A percentile compares a stretch with the other conserved stretches of the same genome.
These are phyloP conservation scores for Aricia agestis DNA, from an alignment of 1,140 invertebrate genomes.

Conservation along the genomic window DNA sequence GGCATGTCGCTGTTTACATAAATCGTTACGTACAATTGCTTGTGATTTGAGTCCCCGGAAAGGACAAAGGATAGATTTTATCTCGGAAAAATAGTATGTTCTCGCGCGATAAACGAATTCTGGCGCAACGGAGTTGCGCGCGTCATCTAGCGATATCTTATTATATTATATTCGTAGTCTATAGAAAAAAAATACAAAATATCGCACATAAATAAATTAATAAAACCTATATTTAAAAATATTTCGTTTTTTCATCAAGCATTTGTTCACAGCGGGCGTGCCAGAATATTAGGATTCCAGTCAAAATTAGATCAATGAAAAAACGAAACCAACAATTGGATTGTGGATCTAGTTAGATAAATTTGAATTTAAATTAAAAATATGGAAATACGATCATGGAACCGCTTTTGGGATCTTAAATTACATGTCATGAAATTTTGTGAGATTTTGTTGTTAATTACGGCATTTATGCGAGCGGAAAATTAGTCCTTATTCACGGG, in stretches of 20 bases:
- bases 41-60: too few species aligned
- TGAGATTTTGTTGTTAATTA: background rate
- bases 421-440: background rate
- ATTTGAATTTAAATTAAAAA: conserved; percentile 2
- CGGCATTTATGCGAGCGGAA: background rate
- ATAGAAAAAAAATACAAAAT: too few species aligned
- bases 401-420: background rate
- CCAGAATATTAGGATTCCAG: background rate
- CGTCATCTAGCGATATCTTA: too few species aligned
- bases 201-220: background rate
- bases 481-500: background rate
- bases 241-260: background rate
- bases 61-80: too few species aligned
- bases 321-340: background rate
- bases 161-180: too few species aligned
- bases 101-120: too few species aligned
- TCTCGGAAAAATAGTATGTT: too few species aligned
- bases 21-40: too few species aligned
- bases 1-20: too few species aligned
- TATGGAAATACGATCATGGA: background rate
- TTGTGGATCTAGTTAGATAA: background rate
- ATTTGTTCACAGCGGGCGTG: background rate
- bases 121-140: too few species aligned
- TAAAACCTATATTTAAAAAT: background rate
- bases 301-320: background rate